A percentile compares a stretch with the other conserved stretches of the same genome.
Conservation (phyloP, 2,113 vertebrate genomes). For the Grammomys surdaster region DNA sequence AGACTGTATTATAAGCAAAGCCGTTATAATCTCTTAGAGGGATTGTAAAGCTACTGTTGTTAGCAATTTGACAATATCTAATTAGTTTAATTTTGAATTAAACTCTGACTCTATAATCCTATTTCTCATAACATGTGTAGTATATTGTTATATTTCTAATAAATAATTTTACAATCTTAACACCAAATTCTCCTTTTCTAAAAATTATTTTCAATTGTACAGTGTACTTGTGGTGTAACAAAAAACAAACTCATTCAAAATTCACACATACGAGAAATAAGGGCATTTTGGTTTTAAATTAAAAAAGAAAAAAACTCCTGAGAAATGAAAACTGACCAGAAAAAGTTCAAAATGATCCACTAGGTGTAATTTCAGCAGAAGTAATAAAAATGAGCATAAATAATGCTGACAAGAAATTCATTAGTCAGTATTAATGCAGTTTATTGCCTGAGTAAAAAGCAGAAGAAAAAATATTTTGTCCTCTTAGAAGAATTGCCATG, state of each 20-base stretch:
- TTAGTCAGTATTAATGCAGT: background rate
- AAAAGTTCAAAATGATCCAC: background rate
- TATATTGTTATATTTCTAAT: background rate
- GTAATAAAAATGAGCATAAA: background rate
- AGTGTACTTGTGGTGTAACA: background rate
- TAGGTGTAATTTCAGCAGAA: background rate
- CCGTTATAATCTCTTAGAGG: background rate
- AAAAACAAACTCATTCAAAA: background rate
- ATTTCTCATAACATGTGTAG: background rate
- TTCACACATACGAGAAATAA: background rate
- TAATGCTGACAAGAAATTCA: background rate
- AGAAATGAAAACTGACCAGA: background rate
- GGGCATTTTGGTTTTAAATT: background rate
- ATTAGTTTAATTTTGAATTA: background rate
- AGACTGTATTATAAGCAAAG: background rate
- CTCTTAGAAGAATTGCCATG: background rate
- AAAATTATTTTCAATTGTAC: background rate
- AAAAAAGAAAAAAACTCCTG: background rate
- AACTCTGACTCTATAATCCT: background rate
- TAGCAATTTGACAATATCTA: background rate
- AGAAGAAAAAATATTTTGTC: background rate
- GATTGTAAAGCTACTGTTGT: background rate
- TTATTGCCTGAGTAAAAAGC: background rate
- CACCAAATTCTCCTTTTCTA: background rate
- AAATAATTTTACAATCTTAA: background rate